Evolutionary conservation across 2,888 invertebrate genomes (phyloP).

Genomic region (Cryptosula pallasiana): DNA sequence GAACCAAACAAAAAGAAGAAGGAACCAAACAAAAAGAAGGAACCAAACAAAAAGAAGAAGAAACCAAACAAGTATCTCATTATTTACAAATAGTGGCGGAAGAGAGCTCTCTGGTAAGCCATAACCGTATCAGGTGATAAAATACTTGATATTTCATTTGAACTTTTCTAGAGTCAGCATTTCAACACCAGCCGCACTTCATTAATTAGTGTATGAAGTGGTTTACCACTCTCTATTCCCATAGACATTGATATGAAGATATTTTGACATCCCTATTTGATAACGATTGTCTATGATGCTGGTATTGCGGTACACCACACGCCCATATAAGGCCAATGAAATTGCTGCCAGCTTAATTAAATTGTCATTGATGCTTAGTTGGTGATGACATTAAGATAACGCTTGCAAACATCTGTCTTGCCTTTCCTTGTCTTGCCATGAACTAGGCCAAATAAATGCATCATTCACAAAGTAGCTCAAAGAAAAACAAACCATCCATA

Average conservation of each 20-base stretch:
- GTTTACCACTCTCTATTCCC: not conserved
- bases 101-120: not conserved
- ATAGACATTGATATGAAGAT: not conserved
- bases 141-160: conserved; percentile 21
- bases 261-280: not conserved
- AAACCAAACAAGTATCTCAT: no score
- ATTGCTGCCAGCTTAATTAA: no score
- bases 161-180: conserved; percentile 19
- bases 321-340: not conserved
- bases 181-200: no score
- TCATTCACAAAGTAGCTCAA: no score
- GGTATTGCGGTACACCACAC: not conserved
- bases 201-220: no score
- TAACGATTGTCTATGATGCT: not conserved
- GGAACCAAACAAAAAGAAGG: no score
- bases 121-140: not conserved
- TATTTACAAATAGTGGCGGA: no score
- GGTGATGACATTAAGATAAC: not conserved
- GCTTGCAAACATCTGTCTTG: not conserved
- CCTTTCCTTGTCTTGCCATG: not conserved
- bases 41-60: no score
- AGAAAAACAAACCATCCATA: no score
- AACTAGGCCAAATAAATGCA: no score
- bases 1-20: no score
- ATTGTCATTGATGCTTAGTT: not conserved